Evolutionary conservation across 2,113 vertebrate genomes (phyloP).

Genomic region (Notothenia coriiceps): DNA sequence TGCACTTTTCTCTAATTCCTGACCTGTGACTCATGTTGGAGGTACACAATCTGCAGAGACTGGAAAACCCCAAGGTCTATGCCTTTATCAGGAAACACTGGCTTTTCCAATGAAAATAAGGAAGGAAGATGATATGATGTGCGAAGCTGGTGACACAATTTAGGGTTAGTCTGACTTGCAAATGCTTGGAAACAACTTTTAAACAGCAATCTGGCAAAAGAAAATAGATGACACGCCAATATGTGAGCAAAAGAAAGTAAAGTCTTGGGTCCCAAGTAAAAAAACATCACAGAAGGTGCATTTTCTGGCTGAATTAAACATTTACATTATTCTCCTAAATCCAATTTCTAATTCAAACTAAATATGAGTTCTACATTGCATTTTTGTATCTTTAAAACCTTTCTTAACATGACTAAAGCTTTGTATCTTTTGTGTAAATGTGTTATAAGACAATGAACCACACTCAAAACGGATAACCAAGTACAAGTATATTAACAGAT

Average conservation of each 20-base stretch:
- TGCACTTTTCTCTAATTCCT: constrained; percentile 55
- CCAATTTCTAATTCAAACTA: neutral
- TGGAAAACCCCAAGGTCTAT: constrained; percentile 50
- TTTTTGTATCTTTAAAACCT: neutral
- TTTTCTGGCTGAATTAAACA: neutral
- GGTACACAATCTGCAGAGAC: constrained; percentile 44
- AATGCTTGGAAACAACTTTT: constrained; percentile 23
- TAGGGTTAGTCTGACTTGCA: neutral
- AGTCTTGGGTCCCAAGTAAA: neutral
- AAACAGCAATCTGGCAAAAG: constrained; percentile 10
- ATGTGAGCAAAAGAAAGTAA: constrained; percentile 5
- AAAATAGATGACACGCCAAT: constrained; percentile 34
- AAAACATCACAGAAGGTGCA: neutral
- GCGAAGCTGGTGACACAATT: neutral
- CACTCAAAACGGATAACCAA: neutral
- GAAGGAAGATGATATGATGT: neutral
- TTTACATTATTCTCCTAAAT: too few relatives aligned
- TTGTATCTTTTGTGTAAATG: too few relatives aligned
- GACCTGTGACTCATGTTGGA: constrained; percentile 55
- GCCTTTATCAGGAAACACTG: constrained; percentile 29
- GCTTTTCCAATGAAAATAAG: neutral
- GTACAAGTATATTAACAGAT: neutral
- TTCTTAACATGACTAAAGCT: too few relatives aligned
- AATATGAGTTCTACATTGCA: neutral
- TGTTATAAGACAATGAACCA: neutral